Base-by-base conservation (phyloP, 1,140 invertebrate species). In the Aphaenogaster rudis region DNA sequence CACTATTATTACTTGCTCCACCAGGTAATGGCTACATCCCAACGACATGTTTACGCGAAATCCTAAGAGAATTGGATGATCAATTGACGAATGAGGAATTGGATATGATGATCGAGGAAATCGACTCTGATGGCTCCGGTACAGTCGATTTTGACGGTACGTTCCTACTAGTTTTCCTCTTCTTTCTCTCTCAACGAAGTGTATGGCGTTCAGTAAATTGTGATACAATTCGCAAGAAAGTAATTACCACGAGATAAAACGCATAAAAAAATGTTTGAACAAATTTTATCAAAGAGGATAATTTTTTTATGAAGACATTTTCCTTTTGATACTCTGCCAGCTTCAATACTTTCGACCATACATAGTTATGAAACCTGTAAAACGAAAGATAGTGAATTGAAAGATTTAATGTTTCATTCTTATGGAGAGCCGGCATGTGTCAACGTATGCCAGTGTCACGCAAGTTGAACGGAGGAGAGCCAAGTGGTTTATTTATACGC, bases 81-180 rank as follows among this genome's bases (percentile, higher is more conserved):
- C 98, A 99, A 94, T 96, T 99, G 64, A 99, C 98, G 54, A 97
- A 99, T 86, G 97, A 98, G 84, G 98, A 99, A 95, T 96, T 99
- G 88, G 98, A 99, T 92, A 98, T 98, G 94, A 99, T 99, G 97
- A 99, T 99, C 94, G 98, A 98, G 93, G 99, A 99, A 96, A 99
- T 99, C 93, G 99, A 99, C 95, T 98, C 98, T 79, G 98, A 99
- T 95, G 98, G 98, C 89, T 99, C 98, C 79, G 97, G 97, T 88
- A 98, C 97, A 59, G 97, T 98, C 57, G 97, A 98, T 92, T 98
- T 97, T 92, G 97, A 97, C 94, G 97, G 97, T 97, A 96, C 93
- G 93, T 90, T 86, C n/a, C 57, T 52, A 66, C 57, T 52, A 66
- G 39, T 39, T 17, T 64, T 6, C 1, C 28, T 71, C 11, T 87